phyloP scores from a whole-genome alignment of 2,888 invertebrate genomes.

The Plagodis dolabraria region DNA sequence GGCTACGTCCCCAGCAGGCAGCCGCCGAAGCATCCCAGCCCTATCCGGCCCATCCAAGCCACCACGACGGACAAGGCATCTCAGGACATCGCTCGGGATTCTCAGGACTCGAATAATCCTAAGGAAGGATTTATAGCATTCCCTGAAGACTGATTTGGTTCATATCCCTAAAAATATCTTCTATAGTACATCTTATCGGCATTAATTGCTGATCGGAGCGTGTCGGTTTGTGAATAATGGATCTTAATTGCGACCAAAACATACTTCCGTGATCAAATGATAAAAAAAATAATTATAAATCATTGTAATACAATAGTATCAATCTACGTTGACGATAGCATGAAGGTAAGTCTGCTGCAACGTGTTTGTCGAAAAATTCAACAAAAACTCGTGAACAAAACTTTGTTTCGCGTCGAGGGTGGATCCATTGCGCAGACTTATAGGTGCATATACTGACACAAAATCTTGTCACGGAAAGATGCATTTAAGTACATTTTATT shows the following conservation, averaged over 20 bases:
- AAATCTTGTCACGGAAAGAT: no score
- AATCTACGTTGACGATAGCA: no score
- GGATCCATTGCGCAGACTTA: no score
- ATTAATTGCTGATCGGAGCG: neutral
- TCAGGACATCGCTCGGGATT: neutral
- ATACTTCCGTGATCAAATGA: slow-evolving; percentile 1
- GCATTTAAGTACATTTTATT: no score
- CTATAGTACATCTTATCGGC: slow-evolving; percentile 18
- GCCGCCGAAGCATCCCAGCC: slow-evolving; percentile 35
- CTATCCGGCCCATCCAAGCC: slow-evolving; percentile 34
- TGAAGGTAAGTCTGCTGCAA: no score
- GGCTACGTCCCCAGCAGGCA: slow-evolving; percentile 52
- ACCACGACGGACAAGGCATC: slow-evolving; percentile 31
- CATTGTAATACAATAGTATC: no score
- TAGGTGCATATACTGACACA: no score
- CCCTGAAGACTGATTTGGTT: slow-evolving; percentile 56
- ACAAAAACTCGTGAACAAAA: no score
- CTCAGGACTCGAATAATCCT: neutral
- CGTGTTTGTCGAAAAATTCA: no score
- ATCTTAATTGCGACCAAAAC: slow-evolving; percentile 13
- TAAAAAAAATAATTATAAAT: no score
- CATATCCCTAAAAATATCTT: slow-evolving; percentile 13
- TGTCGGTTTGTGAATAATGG: slow-evolving; percentile 6
- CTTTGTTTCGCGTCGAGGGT: no score
- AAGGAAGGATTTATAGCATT: slow-evolving; percentile 49